Evolutionary conservation across 2,113 vertebrate species (phyloP).

Genomic region (Nestor notabilis): DNA sequence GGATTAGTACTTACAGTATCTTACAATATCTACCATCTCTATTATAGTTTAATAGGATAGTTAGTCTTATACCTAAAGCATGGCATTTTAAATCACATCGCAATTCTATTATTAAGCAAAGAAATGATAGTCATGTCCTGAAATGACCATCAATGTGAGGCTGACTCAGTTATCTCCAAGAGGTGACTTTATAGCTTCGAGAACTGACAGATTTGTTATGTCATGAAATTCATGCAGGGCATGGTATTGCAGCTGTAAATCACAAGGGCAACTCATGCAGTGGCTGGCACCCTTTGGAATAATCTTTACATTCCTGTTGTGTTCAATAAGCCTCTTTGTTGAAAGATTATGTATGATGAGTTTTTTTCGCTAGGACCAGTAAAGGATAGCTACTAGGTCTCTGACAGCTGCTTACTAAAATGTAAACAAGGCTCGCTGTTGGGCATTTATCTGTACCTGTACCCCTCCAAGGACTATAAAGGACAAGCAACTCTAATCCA

Average conservation of each 20-base stretch:
- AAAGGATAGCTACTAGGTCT: neutral
- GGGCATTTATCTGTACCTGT: neutral
- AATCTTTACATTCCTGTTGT: conserved; percentile 25
- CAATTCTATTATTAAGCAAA: conserved; percentile 7
- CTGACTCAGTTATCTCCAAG: neutral
- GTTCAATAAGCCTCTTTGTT: conserved; percentile 26
- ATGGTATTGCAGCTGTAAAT: conserved; percentile 17
- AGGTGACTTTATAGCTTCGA: neutral
- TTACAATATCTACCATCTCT: neutral
- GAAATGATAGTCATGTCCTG: neutral
- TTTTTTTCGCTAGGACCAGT: neutral
- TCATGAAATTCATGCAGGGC: conserved; percentile 3
- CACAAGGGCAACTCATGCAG: neutral
- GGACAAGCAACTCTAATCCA: conserved; percentile 11
- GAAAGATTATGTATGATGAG: neutral
- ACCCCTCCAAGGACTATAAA: neutral
- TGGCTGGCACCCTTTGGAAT: neutral
- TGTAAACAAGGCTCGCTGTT: neutral
- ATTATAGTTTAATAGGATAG: conserved; percentile 4
- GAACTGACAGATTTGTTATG: conserved; percentile 5
- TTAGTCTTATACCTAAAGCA: neutral
- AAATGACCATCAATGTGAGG: neutral
- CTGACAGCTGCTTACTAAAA: conserved; percentile 4
- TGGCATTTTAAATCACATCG: neutral
- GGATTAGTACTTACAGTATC: neutral